These are phyloP conservation scores for Cirrhinus molitorella DNA, from an alignment of 2,797 vertebrate genomes.

Conservation along the genomic window DNA sequence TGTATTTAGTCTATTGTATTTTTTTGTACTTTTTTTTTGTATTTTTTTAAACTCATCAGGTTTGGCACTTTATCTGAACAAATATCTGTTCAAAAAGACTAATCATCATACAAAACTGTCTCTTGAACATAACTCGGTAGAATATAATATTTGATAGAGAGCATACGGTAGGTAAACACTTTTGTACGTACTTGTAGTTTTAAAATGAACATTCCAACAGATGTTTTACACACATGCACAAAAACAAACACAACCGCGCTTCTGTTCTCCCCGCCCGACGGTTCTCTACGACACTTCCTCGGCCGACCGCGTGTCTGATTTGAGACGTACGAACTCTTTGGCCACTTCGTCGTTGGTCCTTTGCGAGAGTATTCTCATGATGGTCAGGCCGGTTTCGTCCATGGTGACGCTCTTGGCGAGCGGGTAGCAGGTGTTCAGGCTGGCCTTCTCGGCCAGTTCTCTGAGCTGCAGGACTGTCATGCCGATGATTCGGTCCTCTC, in stretches of 20 bases:
- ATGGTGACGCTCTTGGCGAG: slow-evolving; percentile 86
- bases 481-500: slow-evolving; percentile 93
- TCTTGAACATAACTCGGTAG: slow-evolving; percentile 86
- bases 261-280: slow-evolving; percentile 52
- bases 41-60: slow-evolving; percentile 76
- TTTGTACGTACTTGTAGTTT: slow-evolving; percentile 85
- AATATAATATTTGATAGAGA: slow-evolving; percentile 88
- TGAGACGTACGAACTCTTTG: slow-evolving; percentile 97
- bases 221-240: slow-evolving; percentile 97
- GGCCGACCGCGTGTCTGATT: slow-evolving; percentile 89
- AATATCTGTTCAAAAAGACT: slow-evolving; percentile 89
- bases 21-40: slow-evolving; percentile 55
- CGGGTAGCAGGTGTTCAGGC: slow-evolving; percentile 86
- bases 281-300: slow-evolving; percentile 83
- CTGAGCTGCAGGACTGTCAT: slow-evolving; percentile 93
- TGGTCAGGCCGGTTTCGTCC: slow-evolving; percentile 94
- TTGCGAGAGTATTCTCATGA: slow-evolving; percentile 97
- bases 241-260: slow-evolving; percentile 82
- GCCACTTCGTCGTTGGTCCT: slow-evolving; percentile 95
- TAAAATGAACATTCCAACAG: slow-evolving; percentile 95
- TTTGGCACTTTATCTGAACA: slow-evolving; percentile 99
- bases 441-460: slow-evolving; percentile 85
- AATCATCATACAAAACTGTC: slow-evolving; percentile 88
- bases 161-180: slow-evolving; percentile 94
- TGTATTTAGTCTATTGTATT: slow-evolving; percentile 45